Conservation (phyloP, 2,888 invertebrate species). For the Lycophotia porphyrea region DNA sequence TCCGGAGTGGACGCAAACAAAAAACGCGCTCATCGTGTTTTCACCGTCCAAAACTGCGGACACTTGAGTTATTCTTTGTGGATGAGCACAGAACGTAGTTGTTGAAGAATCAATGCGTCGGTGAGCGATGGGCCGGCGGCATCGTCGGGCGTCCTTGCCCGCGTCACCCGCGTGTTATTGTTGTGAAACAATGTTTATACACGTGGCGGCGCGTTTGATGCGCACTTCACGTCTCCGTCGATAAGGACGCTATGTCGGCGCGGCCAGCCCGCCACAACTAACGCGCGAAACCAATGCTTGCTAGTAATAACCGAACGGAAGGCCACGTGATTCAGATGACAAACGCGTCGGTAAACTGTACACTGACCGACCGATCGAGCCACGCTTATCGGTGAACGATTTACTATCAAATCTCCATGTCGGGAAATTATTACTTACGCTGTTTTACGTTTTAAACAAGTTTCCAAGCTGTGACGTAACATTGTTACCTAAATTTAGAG, state of each 20-base stretch:
- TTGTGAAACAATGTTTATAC: conserved; percentile 89
- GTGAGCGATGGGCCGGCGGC: conserved; percentile 74
- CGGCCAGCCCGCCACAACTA: conserved; percentile 85
- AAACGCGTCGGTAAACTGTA: conserved; percentile 81
- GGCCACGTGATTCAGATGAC: conserved; percentile 89
- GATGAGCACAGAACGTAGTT: conserved; percentile 70
- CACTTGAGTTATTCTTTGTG: conserved; percentile 67
- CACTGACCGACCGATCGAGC: conserved; percentile 76
- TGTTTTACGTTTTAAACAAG: conserved; percentile 39
- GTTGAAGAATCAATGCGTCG: conserved; percentile 73
- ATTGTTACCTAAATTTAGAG: too few relatives aligned
- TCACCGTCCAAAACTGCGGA: conserved; percentile 67
- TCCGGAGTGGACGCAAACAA: conserved; percentile 66
- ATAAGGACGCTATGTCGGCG: conserved; percentile 84
- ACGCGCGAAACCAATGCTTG: conserved; percentile 82
- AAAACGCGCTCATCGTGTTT: conserved; percentile 72
- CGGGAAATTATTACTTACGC: conserved; percentile 52
- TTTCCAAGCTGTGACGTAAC: not conserved
- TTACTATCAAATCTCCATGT: conserved; percentile 68
- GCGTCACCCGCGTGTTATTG: conserved; percentile 86
- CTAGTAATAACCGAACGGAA: conserved; percentile 84
- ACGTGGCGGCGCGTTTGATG: conserved; percentile 87
- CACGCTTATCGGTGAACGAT: conserved; percentile 77
- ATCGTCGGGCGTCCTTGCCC: conserved; percentile 81
- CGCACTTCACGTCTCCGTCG: conserved; percentile 81